Conservation (phyloP, 2,888 invertebrate species). For the Geotrupes spiniger region DNA sequence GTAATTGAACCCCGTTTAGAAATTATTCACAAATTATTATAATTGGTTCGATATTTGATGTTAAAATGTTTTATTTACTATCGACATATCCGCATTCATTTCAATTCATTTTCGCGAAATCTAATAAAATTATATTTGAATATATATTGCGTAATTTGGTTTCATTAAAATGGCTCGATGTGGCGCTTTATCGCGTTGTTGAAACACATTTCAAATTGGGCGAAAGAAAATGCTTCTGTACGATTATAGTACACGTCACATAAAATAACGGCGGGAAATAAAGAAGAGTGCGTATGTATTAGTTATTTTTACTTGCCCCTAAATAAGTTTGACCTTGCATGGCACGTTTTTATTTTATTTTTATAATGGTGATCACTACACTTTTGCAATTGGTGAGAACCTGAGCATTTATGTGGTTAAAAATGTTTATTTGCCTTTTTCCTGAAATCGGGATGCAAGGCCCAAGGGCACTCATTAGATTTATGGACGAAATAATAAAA, state of each 20-base stretch:
- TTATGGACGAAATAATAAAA: no score
- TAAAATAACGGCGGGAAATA: not conserved
- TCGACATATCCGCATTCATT: slow-evolving; percentile 12
- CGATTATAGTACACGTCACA: no score
- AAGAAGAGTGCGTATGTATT: not conserved
- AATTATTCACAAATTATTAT: slow-evolving; percentile 30
- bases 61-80: slow-evolving; percentile 22
- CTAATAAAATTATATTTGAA: slow-evolving; percentile 13
- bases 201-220: not conserved
- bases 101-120: slow-evolving; percentile 8
- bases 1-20: slow-evolving; percentile 28
- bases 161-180: slow-evolving; percentile 2
- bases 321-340: no score
- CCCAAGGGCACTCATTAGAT: no score
- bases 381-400: no score
- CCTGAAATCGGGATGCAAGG: no score
- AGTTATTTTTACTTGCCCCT: not conserved
- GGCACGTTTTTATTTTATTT: no score
- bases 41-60: slow-evolving; percentile 20
- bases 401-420: no score
- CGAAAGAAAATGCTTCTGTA: no score
- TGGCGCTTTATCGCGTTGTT: not conserved
- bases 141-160: slow-evolving; percentile 5
- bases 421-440: no score
- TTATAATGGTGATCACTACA: no score